phyloP scores from a whole-genome alignment of 2,797 vertebrate species.

The Myioborus miniatus region DNA sequence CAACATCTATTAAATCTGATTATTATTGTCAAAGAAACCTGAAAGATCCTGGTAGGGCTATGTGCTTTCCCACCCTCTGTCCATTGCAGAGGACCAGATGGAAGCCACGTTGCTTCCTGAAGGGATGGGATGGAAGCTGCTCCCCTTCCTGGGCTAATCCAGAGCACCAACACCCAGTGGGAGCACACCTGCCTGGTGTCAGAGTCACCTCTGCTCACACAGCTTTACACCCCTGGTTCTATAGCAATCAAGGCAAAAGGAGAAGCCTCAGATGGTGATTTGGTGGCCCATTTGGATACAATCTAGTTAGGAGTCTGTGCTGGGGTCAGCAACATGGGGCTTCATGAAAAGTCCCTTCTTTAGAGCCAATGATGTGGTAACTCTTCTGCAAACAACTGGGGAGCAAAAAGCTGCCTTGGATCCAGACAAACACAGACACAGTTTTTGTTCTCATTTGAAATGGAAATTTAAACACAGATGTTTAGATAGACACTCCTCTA shows the following conservation, averaged over 20 bases:
- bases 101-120: neutral
- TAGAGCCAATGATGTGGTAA: neutral
- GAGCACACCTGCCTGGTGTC: neutral
- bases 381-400: neutral
- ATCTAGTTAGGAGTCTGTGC: neutral
- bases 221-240: neutral
- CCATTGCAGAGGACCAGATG: neutral
- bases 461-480: neutral
- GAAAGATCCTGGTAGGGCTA: neutral
- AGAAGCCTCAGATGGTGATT: neutral
- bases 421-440: fast-evolving
- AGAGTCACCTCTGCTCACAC: neutral
- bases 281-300: fast-evolving
- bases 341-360: neutral
- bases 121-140: neutral
- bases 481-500: neutral
- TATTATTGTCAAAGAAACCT: neutral
- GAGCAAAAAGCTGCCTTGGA: neutral
- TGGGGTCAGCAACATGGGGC: neutral
- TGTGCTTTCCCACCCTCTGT: neutral
- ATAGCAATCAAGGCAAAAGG: neutral
- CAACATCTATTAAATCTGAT: neutral
- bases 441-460: neutral
- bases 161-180: neutral
- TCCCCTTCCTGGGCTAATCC: neutral